Evolutionary conservation across 1,140 invertebrate genomes (phyloP).

Genomic region (Sitodiplosis mosellana): DNA sequence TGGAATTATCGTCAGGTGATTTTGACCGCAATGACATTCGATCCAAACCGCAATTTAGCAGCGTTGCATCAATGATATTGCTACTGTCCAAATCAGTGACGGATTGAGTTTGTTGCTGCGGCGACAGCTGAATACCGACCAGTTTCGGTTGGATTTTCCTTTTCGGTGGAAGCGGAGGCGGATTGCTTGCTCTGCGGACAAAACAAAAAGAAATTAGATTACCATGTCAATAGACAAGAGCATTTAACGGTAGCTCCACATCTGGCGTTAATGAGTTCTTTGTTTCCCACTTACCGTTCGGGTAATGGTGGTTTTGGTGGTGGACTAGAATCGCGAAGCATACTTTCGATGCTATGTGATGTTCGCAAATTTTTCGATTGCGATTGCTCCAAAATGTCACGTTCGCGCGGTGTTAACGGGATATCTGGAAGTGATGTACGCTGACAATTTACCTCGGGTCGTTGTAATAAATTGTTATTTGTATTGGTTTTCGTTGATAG

Average conservation of each 20-base stretch:
- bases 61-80: slow-evolving; percentile 26
- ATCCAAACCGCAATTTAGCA: slow-evolving; percentile 35
- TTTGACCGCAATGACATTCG: slow-evolving; percentile 39
- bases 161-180: slow-evolving; percentile 61
- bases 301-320: slow-evolving; percentile 78
- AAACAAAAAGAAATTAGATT: background rate
- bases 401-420: slow-evolving; percentile 45
- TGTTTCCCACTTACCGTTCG: slow-evolving; percentile 29
- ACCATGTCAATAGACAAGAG: background rate
- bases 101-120: slow-evolving; percentile 9
- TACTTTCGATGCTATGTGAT: slow-evolving; percentile 54
- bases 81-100: slow-evolving; percentile 27
- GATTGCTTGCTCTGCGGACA: slow-evolving; percentile 21
- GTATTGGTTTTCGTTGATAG: slow-evolving; percentile 9
- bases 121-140: too few relatives aligned
- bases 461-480: slow-evolving; percentile 7
- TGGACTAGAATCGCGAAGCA: slow-evolving; percentile 33
- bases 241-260: too few relatives aligned
- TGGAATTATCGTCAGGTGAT: slow-evolving; percentile 46
- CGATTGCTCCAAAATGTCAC: slow-evolving; percentile 23
- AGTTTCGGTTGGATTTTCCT: slow-evolving; percentile 30
- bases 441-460: slow-evolving; percentile 18
- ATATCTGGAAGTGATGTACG: slow-evolving; percentile 53
- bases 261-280: slow-evolving; percentile 1
- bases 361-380: slow-evolving; percentile 33